Base-by-base conservation (phyloP, 2,797 vertebrate species). In the Fundulus diaphanus region DNA sequence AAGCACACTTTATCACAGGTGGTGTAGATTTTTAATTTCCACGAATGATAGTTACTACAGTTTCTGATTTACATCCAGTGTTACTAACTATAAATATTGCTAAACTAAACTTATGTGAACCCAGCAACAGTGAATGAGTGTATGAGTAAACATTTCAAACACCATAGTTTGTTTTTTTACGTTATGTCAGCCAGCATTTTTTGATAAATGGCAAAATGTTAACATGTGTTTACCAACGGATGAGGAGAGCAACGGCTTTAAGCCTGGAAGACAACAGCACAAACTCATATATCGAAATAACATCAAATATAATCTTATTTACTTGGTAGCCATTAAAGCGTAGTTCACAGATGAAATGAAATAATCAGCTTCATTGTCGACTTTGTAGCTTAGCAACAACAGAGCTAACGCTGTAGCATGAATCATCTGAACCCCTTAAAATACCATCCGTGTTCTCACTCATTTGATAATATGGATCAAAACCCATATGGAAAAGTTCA, bases 241-340 rank as follows among this genome's bases (percentile, higher is more conserved):
- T 6, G n/a, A 54, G 51, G 52, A 56, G 54, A 29, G 13, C 27
- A 56, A 16, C 1, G 9, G 29, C 54, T 57, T 31, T 20, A 46
- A 27, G 40, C 35, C 29, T 57, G 48, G 70, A 68, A 65, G n/a
- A n/a, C n/a, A 75, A 79, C 48, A 29, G 31, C 71, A 49, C 48
- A 24, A 29, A 31, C 1, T 27, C 51, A 35, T 35, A 69, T 22
- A 5, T 4, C 22, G 22, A 22, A 22, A 22, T 37, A 65, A 16
- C 9, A 2, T 15, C 16, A 57, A 31, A 29, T 12, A 56, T 27
- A 0, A 56, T 29, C 13, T 29, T 5, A 52, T 52, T 29, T 1
- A 54, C 11, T n/a, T 54, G n/a, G 51, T 52, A 52, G 24, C 15
- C 5, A 49, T 11, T 1, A 33, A 61, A 33, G 16, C 20, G 16